phyloP scores from a whole-genome alignment of 2,888 invertebrate species.

The Watsonalla cultraria region DNA sequence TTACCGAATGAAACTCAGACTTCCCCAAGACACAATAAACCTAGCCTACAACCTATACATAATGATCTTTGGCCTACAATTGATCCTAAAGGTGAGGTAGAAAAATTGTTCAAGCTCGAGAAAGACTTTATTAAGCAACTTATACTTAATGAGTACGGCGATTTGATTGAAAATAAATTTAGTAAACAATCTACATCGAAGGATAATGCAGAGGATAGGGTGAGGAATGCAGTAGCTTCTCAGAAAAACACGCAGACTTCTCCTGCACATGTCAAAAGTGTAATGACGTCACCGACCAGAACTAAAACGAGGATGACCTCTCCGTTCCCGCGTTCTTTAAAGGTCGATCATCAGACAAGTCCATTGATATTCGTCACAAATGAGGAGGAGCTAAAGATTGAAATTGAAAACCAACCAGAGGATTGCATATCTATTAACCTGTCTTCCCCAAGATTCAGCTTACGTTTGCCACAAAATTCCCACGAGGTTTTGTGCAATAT shows the following conservation, averaged over 20 bases:
- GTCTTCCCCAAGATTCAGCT: slow-evolving; percentile 64
- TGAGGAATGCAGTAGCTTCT: slow-evolving; percentile 39
- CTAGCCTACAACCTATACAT: slow-evolving; percentile 53
- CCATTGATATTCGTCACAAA: slow-evolving; percentile 40
- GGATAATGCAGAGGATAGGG: slow-evolving; percentile 23
- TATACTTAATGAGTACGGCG: slow-evolving; percentile 64
- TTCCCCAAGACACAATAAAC: slow-evolving; percentile 47
- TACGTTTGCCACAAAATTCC: slow-evolving; percentile 58
- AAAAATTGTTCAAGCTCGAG: slow-evolving; percentile 61
- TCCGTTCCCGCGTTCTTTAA: slow-evolving; percentile 42
- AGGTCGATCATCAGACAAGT: slow-evolving; percentile 59
- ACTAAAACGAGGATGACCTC: slow-evolving; percentile 69
- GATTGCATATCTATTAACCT: slow-evolving; percentile 61
- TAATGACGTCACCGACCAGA: slow-evolving; percentile 68
- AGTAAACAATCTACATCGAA: slow-evolving; percentile 59
- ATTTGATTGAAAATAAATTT: slow-evolving; percentile 55
- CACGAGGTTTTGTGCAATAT: slow-evolving; percentile 54
- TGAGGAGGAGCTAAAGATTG: slow-evolving; percentile 33
- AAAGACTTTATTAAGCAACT: slow-evolving; percentile 68
- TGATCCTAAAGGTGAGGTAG: slow-evolving; percentile 56
- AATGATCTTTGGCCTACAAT: slow-evolving; percentile 60
- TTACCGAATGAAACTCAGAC: slow-evolving; percentile 70
- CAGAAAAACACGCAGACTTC: slow-evolving; percentile 73
- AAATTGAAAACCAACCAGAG: slow-evolving; percentile 32
- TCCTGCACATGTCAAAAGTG: slow-evolving; percentile 59